A percentile compares a stretch with the other conserved stretches of the same genome.
phyloP scores from a whole-genome alignment of 2,113 vertebrate genomes.

The Cinclus cinclus region DNA sequence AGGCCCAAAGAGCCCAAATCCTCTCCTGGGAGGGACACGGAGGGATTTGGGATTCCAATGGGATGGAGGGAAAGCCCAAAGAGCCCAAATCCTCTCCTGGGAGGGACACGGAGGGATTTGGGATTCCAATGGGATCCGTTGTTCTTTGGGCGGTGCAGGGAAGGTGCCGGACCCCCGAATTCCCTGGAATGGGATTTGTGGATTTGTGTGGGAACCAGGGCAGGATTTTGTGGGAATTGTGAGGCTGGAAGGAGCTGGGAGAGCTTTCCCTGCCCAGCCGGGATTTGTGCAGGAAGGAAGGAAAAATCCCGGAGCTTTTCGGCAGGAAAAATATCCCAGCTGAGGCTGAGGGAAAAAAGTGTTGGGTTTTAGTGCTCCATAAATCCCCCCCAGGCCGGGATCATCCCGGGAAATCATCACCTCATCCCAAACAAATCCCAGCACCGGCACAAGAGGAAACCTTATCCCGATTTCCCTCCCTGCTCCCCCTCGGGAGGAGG shows the following conservation, averaged over 20 bases:
- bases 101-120: background rate
- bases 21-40: no score
- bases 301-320: background rate
- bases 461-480: background rate
- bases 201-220: background rate
- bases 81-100: background rate
- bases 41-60: background rate
- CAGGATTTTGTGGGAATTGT: background rate
- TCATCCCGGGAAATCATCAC: slow-evolving; percentile 10
- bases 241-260: background rate
- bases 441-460: background rate
- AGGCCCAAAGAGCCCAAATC: no score
- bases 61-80: background rate
- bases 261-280: background rate
- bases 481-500: background rate
- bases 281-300: background rate
- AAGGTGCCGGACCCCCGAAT: fast-evolving
- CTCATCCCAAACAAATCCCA: background rate
- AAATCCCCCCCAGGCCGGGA: background rate
- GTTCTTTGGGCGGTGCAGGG: no score
- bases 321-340: background rate
- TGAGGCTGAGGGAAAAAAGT: background rate
- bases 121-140: background rate
- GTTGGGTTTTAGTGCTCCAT: background rate
- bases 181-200: background rate